Base-by-base conservation (phyloP, 2,797 vertebrate species). In the Lepilemur septentrionalis region DNA sequence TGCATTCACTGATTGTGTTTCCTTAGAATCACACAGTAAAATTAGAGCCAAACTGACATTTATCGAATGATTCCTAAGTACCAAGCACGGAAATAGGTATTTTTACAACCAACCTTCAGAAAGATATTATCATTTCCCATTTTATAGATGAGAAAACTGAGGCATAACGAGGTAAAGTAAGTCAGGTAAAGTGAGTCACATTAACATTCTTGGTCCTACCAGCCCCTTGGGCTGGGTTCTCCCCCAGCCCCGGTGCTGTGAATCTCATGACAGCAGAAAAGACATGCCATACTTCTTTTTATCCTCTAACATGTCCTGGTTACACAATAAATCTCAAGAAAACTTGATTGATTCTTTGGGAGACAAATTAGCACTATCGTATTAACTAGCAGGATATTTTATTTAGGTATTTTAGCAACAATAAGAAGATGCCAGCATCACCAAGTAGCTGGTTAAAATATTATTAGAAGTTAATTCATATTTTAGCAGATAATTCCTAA, bases 401-500 rank as follows among this genome's bases (percentile, higher is more conserved):
- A 97, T 98, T 98, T 96, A 98, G 97, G 96, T 97, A 95, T 98
- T 98, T 98, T 94, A 61, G 88, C 97, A 96, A 92, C 84, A 73
- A 89, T 95, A 97, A 97, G 65, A 96, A 98, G 97, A 97, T 23
- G 2, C 96, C 89, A 61, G 80, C 96, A 94, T 93, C 97, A 80
- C 95, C 97, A 35, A 97, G 97, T 94, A 97, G 97, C 95, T 97
- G 97, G 98, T 97, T 98, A 97, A 98, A 98, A 98, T 98, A 98
- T 98, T 98, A 98, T 98, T 98, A 98, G 98, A 98, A 98, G 97
- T 98, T 98, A 98, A 98, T 99, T 98, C 97, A 95, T 98, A 98
- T 98, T 98, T 99, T 98, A 98, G 98, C 98, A 98, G 98, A 98
- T 98, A 98, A 98, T 98, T 98, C 97, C 98, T 99, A 98, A 99